These are phyloP conservation scores for Uloborus diversus DNA, from an alignment of 1,140 invertebrate genomes.

Conservation along the genomic window DNA sequence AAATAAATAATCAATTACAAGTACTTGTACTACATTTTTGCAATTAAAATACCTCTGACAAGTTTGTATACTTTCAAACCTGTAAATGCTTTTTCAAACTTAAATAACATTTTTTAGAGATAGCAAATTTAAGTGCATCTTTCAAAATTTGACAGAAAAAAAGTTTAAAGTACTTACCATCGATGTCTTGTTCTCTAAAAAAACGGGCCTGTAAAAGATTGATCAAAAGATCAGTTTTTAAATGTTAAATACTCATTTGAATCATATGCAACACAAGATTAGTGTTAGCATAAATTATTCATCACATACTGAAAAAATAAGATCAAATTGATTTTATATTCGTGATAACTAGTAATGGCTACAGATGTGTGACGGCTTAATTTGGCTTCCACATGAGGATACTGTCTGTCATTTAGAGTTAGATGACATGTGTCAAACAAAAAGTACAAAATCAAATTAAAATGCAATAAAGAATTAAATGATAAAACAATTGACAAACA, in stretches of 20 bases:
- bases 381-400: background rate
- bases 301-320: background rate
- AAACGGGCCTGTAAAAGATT: slow-evolving; percentile 60
- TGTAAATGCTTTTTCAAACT: background rate
- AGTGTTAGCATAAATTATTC: background rate
- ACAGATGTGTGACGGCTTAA: background rate
- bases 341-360: background rate
- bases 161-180: slow-evolving; percentile 31
- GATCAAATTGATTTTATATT: background rate
- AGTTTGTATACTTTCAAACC: background rate
- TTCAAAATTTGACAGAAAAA: background rate
- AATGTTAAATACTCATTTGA: background rate
- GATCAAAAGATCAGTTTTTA: background rate
- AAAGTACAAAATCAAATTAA: background rate
- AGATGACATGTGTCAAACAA: background rate
- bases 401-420: background rate
- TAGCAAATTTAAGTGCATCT: background rate
- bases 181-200: slow-evolving; percentile 61
- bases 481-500: background rate
- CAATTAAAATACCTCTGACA: background rate
- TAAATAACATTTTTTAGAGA: background rate
- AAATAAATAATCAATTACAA: background rate
- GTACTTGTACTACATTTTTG: background rate
- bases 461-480: background rate
- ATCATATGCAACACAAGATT: background rate